These are phyloP conservation scores for Streptopelia turtur DNA, from an alignment of 2,797 vertebrate genomes.

Conservation along the genomic window DNA sequence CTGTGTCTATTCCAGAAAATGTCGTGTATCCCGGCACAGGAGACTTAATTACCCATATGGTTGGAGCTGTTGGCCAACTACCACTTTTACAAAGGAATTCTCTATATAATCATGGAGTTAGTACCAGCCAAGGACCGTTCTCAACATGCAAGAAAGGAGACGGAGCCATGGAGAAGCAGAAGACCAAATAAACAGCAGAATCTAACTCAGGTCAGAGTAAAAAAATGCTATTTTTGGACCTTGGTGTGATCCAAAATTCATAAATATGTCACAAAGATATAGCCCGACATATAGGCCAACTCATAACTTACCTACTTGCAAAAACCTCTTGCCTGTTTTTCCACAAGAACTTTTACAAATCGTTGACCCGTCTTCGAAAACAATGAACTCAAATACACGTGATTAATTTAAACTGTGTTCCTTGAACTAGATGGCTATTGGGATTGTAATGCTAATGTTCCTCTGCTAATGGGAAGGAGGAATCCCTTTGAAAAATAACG, in stretches of 20 bases:
- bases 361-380: background rate
- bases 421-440: background rate
- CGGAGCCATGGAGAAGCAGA: background rate
- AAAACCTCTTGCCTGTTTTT: background rate
- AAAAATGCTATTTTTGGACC: no score
- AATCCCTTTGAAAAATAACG: background rate
- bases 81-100: background rate
- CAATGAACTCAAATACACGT: background rate
- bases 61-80: background rate
- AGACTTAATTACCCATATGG: background rate
- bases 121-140: background rate
- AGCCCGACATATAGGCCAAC: no score
- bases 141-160: background rate
- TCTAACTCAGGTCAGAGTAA: background rate
- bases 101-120: background rate
- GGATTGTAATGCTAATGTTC: background rate
- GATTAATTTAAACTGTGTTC: background rate
- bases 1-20: background rate
- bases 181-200: background rate
- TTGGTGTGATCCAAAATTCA: background rate
- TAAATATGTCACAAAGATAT: rapidly evolving
- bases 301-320: background rate
- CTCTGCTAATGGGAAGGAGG: background rate
- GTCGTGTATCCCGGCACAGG: background rate
- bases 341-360: background rate